Evolutionary conservation across 2,113 vertebrate species (phyloP).

Genomic region (Maccullochella peelii): DNA sequence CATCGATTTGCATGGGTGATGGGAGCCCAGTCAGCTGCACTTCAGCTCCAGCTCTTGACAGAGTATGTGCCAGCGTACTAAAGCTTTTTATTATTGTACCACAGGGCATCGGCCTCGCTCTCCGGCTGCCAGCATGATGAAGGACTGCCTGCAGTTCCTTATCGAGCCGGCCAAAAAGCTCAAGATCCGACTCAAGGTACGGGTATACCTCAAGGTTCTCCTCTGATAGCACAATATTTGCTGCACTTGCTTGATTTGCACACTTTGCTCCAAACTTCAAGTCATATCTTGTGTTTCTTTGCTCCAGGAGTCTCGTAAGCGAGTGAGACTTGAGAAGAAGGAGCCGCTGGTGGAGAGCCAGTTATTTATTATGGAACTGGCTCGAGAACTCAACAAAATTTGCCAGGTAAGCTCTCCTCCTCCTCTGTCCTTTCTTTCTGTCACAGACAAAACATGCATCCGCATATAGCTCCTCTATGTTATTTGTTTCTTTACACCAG

Average conservation of each 20-base stretch:
- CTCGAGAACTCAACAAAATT: conserved; percentile 82
- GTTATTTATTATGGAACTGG: conserved; percentile 85
- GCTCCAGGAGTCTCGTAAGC: conserved; percentile 80
- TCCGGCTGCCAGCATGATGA: conserved; percentile 82
- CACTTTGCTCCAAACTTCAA: not conserved
- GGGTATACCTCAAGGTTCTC: too few species aligned
- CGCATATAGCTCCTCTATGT: rapidly evolving
- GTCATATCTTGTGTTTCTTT: not conserved
- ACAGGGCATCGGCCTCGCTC: conserved; percentile 58
- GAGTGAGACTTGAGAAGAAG: conserved; percentile 78
- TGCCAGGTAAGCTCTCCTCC: conserved; percentile 75
- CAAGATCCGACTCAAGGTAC: conserved; percentile 83
- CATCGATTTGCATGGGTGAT: conserved; percentile 60
- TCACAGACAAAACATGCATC: not conserved
- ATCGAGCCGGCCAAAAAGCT: conserved; percentile 85
- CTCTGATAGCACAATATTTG: not conserved
- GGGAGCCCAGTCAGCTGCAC: conserved; percentile 56
- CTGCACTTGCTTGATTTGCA: not conserved
- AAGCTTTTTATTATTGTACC: conserved; percentile 64
- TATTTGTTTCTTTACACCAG: conserved; percentile 36
- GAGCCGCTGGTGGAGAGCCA: conserved; percentile 83
- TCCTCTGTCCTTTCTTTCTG: not conserved
- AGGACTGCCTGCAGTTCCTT: conserved; percentile 86
- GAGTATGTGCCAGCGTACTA: conserved; percentile 62
- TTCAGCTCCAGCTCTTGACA: conserved; percentile 40